Base-by-base conservation (phyloP, 92 coral and sea anemone genomes). In the Zoanthus sociatus region DNA sequence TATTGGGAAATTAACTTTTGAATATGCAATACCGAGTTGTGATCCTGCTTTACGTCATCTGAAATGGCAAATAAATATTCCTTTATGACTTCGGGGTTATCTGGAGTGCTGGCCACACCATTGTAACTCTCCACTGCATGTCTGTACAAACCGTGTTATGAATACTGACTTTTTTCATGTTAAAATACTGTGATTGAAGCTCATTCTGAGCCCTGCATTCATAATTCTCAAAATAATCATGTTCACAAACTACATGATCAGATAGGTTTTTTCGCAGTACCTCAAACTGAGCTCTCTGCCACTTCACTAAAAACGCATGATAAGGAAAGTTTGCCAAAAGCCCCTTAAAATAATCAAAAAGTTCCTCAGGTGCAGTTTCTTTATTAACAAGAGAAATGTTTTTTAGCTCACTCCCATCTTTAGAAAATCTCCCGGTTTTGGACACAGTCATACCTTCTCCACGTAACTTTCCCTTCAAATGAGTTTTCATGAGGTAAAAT, bases 331-430 rank as follows among this genome's bases (percentile, higher is more conserved):
- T 45, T 16, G 53, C 30, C 54, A 74, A 44, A 51, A 32, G 71
- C 7, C 33, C 69, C 58, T 18, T 31, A 48, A 78, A 54, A 21
- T 78, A 78, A 30, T 78, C 30, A 30, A 78, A 78, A 32, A 56
- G 71, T 78, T 78, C 83, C 20, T 51, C 21, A 12, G 83, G 68
- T 5, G 83, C 32, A 48, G 83, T 44, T 86, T 71, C 66, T 26
- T 71, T 83, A 69, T 7, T 71, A 46, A 86, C 69, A 44, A 86
- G 84, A 21, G 84, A 37, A 48, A 77, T 86, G 31, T 86, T 86
- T 51, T 77, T 86, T 16, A 86, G 60, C 26, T 86, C 89, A n/a
- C 14, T 86, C 3, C 84, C 89, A 77, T 76, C 89, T 75, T 72
- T 14, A 32, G 60, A 48, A 44, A 77, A 9, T 42, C 77, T 86